Base-by-base conservation (phyloP, 2,888 invertebrate genomes). In the Cosmia pyralina region DNA sequence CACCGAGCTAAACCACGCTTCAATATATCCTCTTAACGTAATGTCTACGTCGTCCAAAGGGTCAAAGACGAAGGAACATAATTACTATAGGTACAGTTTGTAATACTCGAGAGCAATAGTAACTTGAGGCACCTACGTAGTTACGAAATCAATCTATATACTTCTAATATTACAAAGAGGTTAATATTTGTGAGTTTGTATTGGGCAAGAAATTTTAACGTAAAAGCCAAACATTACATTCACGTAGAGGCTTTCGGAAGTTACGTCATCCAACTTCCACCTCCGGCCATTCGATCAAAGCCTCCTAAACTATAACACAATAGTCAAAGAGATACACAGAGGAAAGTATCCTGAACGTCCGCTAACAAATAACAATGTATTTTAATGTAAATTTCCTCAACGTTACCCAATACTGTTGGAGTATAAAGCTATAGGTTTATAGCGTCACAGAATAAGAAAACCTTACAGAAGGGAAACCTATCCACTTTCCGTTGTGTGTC, bases 331-430 rank as follows among this genome's bases (percentile, higher is more conserved):
- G 66, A 55, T 77, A 57, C 75, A 75, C 48, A 44, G n/a, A n/a
- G 71, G 71, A 71, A 77, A 72, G 66, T 76, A 41, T 71, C 63
- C 59, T 62, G 68, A 74, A 79, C 55, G 72, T 81, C 75, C 60
- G 60, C 53, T 69, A 71, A 59, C 70, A 75, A 84, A 44, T 50
- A 73, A 62, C 77, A 81, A 82, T 74, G 81, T 58, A 71, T 84
- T 82, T 80, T 81, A 86, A 86, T 79, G 79, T 82, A 82, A 82
- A 86, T 86, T 84, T 85, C 86, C 84, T 76, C 74, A n/a, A 48
- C 60, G 82, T 75, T 75, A 86, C 73, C 70, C 75, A 75, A 85
- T 78, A 84, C 67, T 71, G 75, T 73, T 80, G 66, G 65, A 72
- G 75, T 74, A 68, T 58, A 72, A 82, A 85, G 83, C 68, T 81